Conservation (phyloP, 2,888 invertebrate genomes). For the Chalcis sispes region DNA sequence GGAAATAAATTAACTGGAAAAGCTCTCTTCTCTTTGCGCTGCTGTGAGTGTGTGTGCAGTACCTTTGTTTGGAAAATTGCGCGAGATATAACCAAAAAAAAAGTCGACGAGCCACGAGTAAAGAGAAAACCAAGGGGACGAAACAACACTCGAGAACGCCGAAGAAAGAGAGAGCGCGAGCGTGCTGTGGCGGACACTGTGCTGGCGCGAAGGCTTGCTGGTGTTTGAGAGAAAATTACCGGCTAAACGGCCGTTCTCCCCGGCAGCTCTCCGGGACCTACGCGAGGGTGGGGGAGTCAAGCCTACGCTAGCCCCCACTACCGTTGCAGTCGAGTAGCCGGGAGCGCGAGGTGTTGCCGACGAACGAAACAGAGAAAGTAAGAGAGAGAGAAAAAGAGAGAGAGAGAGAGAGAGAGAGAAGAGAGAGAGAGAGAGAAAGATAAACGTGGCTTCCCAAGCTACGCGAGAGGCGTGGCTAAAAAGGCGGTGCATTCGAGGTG, state of each 20-base stretch:
- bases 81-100: too few relatives aligned
- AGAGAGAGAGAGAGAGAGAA: neutral
- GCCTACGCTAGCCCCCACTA: constrained; percentile 50
- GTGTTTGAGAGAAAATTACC: constrained; percentile 75
- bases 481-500: constrained; percentile 20
- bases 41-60: too few relatives aligned
- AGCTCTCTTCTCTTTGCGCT: too few relatives aligned
- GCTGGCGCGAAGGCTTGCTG: constrained; percentile 74
- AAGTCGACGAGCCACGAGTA: neutral
- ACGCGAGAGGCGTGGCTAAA: neutral
- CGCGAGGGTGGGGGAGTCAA: constrained; percentile 61
- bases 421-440: too few relatives aligned
- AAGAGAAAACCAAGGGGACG: constrained; percentile 1
- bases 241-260: constrained; percentile 70
- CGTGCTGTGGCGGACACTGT: constrained; percentile 66
- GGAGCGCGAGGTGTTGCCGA: constrained; percentile 58
- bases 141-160: constrained; percentile 20
- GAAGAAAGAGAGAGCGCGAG: constrained; percentile 45
- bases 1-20: too few relatives aligned
- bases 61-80: too few relatives aligned
- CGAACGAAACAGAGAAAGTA: neutral
- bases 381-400: constrained; percentile 56
- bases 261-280: constrained; percentile 59
- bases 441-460: neutral
- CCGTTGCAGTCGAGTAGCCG: constrained; percentile 32